Evolutionary conservation across 1,140 invertebrate genomes (phyloP).

Genomic region (Maniola jurtina): DNA sequence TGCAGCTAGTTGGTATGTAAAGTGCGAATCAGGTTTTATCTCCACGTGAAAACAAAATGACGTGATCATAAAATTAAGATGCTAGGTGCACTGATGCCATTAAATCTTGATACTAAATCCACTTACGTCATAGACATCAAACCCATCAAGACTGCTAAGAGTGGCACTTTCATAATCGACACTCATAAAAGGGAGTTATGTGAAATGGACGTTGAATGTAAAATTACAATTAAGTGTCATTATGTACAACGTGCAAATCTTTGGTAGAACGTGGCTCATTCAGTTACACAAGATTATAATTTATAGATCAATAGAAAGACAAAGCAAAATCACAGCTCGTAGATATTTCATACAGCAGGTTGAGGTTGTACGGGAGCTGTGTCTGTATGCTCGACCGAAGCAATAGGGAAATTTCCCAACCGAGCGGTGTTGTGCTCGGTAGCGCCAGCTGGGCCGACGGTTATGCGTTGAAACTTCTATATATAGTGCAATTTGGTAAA

Average conservation of each 20-base stretch:
- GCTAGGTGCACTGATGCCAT: not conserved
- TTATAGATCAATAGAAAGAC: not conserved
- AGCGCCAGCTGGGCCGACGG: no score
- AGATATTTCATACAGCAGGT: no score
- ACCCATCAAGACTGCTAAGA: constrained; percentile 13
- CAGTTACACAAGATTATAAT: constrained; percentile 1
- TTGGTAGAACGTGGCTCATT: not conserved
- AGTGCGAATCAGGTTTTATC: no score
- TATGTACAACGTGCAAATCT: constrained; percentile 7
- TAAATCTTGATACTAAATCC: not conserved
- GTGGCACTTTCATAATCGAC: constrained; percentile 10
- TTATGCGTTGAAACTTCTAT: no score
- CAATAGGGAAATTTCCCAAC: no score
- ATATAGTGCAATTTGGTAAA: no score
- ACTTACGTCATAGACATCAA: not conserved
- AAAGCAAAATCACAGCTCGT: not conserved
- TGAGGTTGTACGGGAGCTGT: no score
- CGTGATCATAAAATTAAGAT: not conserved
- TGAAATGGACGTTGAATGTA: constrained; percentile 16
- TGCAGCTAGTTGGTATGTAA: no score
- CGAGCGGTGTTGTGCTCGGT: no score
- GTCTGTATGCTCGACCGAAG: no score
- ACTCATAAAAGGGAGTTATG: constrained; percentile 29
- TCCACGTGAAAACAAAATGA: no score
- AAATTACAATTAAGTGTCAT: constrained; percentile 10